Conservation (phyloP, 1,140 invertebrate genomes). For the Lucilia sericata region DNA sequence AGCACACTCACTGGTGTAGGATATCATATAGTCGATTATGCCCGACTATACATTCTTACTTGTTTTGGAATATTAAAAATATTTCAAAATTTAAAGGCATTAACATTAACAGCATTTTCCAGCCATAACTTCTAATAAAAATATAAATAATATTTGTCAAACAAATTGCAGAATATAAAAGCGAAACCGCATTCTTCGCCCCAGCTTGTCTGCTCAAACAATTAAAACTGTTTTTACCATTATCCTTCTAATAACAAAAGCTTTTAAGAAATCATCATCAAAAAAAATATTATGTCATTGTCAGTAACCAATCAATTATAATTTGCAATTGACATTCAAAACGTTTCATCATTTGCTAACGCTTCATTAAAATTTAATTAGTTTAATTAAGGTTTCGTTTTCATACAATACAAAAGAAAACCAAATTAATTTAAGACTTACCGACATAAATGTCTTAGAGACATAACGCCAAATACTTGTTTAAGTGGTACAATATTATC, state of each 20-base stretch:
- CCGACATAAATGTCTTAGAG: constrained; percentile 73
- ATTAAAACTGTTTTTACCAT: neutral
- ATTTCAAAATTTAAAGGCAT: no score
- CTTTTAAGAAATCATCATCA: neutral
- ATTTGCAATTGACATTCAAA: neutral
- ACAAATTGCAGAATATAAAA: no score
- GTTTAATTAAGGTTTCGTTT: neutral
- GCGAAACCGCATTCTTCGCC: no score
- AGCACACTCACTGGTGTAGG: no score
- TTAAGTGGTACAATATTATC: constrained; percentile 71
- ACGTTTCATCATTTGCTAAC: neutral
- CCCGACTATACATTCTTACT: no score
- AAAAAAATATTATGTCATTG: neutral
- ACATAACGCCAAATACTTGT: constrained; percentile 65
- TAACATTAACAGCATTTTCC: no score
- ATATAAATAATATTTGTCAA: no score
- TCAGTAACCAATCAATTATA: neutral
- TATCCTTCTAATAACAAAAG: neutral
- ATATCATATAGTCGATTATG: no score
- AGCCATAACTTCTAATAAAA: no score
- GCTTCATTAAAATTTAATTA: neutral
- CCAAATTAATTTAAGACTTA: constrained; percentile 52
- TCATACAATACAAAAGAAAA: neutral
- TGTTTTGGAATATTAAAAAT: no score
- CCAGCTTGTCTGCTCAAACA: no score